Base-by-base conservation (phyloP, 2,888 invertebrate genomes). In the Nasonovia ribisnigri region DNA sequence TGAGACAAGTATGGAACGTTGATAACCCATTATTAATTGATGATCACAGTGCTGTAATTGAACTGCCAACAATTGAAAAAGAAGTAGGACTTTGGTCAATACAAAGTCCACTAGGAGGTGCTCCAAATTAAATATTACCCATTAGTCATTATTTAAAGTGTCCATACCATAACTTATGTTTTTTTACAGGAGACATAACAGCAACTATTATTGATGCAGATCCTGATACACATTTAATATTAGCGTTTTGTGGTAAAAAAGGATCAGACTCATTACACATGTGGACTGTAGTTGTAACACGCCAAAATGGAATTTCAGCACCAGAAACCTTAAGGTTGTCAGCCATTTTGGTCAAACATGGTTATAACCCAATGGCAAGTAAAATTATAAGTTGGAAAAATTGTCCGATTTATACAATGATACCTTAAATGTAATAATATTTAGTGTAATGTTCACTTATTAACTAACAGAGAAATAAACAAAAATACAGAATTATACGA, bases 381-480 rank as follows among this genome's bases (percentile, higher is more conserved):
- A 95, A 95, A 94, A 94, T 95, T 60, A 94, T 95, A 10, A 95
- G 95, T 26, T 95, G 95, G 95, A 94, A 95, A 60, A 95, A 95
- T 90, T 95, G 95, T 94, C 95, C 90, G 90, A 54, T 84, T 91
- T 92, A 94, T 13, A 86, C 92, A 8, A 88, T 88, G 77, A 54
- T 92, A 88, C 88, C 92, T 26, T 92, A 36, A 88, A 20, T 57
- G 1, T 42, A 13, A 86, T 1, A 67, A 48, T 46, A 29, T 29
- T 51, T 11, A 54, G 43, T 42, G 88, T 20, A 20, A 93, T 60
- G 10, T 36, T 43, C 29, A 93, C 1, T 51, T 77, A 67, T 36
- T 43, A 54, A 93, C 0, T 36, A 87, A 67, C 4, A 67, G 8
- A 43, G 10, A 84, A 89, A 91, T 88, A 94, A 94, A 93, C 84